Evolutionary conservation across 2,797 vertebrate species (phyloP).

Genomic region (Squalus acanthias): DNA sequence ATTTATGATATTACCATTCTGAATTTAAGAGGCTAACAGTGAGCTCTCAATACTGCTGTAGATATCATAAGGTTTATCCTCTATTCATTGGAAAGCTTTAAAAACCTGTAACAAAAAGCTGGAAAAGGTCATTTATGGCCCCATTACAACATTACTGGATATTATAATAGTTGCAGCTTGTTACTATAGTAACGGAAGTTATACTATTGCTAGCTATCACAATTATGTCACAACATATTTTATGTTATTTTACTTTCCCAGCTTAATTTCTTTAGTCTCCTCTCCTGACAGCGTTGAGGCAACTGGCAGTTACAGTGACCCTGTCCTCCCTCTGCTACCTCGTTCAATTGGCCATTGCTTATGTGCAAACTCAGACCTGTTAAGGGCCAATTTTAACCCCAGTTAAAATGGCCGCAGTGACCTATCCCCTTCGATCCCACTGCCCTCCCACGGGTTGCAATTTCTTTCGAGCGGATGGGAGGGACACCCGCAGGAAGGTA

Average conservation of each 20-base stretch:
- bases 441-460: too few species aligned
- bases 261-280: not conserved
- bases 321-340: not conserved
- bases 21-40: not conserved
- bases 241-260: not conserved
- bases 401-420: not conserved
- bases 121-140: not conserved
- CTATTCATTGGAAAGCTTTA: not conserved
- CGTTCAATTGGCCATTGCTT: not conserved
- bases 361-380: not conserved
- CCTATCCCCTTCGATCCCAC: too few species aligned
- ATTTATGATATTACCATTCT: not conserved
- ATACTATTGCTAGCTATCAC: not conserved
- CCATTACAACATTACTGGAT: not conserved
- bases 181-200: not conserved
- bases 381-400: not conserved
- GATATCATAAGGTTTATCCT: not conserved
- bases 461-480: too few species aligned
- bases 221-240: not conserved
- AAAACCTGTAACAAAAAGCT: not conserved
- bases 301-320: not conserved
- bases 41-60: not conserved
- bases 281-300: not conserved
- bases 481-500: too few species aligned
- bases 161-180: not conserved